Percentiles rank a stretch among this genome's conserved stretches.
Conservation (phyloP, 2,797 vertebrate species). For the Gallirallus australis region DNA sequence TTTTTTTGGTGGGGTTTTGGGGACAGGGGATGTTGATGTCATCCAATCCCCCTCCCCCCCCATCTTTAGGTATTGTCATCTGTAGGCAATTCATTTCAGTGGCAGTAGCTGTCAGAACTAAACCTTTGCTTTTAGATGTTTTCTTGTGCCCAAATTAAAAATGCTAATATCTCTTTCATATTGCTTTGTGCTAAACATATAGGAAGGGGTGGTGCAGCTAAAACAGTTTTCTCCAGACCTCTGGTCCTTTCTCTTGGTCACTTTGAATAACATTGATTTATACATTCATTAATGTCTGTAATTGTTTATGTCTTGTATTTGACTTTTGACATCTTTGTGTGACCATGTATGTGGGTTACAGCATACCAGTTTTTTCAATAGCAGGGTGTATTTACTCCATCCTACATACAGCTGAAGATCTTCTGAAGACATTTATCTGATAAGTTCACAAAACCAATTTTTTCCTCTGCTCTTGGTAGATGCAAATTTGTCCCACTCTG, state of each 20-base stretch:
- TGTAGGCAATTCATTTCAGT: background rate
- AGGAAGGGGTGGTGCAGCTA: background rate
- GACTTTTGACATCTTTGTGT: background rate
- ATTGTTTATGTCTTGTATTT: background rate
- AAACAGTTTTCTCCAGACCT: background rate
- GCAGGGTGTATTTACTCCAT: background rate
- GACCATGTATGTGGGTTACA: background rate
- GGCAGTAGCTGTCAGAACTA: background rate
- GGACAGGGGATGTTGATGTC: background rate
- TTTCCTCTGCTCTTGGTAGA: background rate
- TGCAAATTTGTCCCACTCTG: background rate
- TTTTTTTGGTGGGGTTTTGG: background rate
- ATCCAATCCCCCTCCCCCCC: no score
- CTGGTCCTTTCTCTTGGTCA: background rate
- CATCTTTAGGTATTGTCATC: background rate
- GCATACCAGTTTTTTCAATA: background rate
- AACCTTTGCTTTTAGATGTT: background rate
- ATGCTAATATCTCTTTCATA: background rate
- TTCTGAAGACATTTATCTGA: background rate
- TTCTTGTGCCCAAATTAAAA: background rate
- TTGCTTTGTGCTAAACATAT: background rate
- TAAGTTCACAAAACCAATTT: background rate
- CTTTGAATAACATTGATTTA: background rate
- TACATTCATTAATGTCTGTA: background rate
- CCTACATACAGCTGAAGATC: background rate